Evolutionary conservation across 2,797 vertebrate species (phyloP), one percentile per base, ranked within the genome.

Genomic region (Pipistrellus pygmaeus): DNA sequence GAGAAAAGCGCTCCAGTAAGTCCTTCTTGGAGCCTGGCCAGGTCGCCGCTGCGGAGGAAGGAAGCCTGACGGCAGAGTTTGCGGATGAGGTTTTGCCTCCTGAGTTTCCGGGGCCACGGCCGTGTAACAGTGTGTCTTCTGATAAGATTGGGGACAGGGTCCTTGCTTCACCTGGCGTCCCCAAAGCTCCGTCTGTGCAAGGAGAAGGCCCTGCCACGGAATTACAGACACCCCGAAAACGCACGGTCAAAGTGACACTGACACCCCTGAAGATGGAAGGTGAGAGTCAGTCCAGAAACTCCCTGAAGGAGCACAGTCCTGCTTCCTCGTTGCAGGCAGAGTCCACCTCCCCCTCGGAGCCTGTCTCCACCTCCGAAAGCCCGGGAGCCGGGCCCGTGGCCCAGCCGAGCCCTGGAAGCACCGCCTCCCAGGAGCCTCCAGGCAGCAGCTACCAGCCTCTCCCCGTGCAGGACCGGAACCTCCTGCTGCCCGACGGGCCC

Each of bases 261-360:
- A 98, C 98, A 66, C 98, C 98, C 93, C 95, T 99, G 96, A 99
- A 99, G 97, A 98, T 99, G 90, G 99, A 99, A 97, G 97, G 98
- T 0, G 99, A 99, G 82, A 97, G 60, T 94, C 97, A 97, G 46
- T 93, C 97, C 44, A 98, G 98, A 96, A 97, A 60, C 0, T 8
- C 96, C 0, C 95, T 86, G 38, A 97, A 97, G 46, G 98, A 98
- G 73, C 85, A 96, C 0, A 95, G 96, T 8, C 78, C 97, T 0
- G 96, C 95, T 14, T 93, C 96, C 41, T 98, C 97, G 80, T 68
- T 95, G 38, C 93, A 97, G 3, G 12, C 92, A 69, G 98, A 98
- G 3, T 92, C 97, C 44, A 21, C 94, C 0, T 64, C 97, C 30
- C 71, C 91, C 32, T 4, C 88, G 1, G 98, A 98, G 92, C 93